A percentile compares a stretch with the other conserved stretches of the same genome.
Evolutionary conservation across 2,888 invertebrate species (phyloP).

Genomic region (Lutraria lutraria): DNA sequence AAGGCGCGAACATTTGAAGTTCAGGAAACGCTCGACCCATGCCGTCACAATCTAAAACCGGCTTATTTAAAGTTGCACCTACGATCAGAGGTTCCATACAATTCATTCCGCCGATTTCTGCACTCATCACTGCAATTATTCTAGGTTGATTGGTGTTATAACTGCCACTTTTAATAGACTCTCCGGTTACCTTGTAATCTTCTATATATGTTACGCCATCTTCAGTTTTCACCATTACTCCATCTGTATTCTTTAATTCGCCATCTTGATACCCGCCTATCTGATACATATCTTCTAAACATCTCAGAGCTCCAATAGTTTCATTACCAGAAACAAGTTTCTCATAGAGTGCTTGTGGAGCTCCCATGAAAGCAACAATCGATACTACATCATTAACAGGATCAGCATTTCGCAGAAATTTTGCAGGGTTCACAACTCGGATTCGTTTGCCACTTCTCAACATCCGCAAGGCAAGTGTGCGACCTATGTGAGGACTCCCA

Average conservation of each 20-base stretch:
- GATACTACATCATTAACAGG: slow-evolving; percentile 72
- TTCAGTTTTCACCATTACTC: slow-evolving; percentile 65
- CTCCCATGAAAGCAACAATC: slow-evolving; percentile 80
- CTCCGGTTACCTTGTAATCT: slow-evolving; percentile 63
- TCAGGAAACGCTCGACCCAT: slow-evolving; percentile 86
- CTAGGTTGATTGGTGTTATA: slow-evolving; percentile 41
- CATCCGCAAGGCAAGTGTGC: slow-evolving; percentile 71
- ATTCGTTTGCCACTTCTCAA: slow-evolving; percentile 78
- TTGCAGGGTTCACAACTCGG: slow-evolving; percentile 77
- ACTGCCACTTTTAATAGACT: background rate
- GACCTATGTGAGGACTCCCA: slow-evolving; percentile 81
- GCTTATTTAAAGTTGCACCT: slow-evolving; percentile 78
- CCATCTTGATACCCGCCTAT: slow-evolving; percentile 72
- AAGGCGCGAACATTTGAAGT: slow-evolving; percentile 80
- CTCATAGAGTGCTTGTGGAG: slow-evolving; percentile 80
- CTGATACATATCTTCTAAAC: slow-evolving; percentile 73
- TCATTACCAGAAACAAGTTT: slow-evolving; percentile 77
- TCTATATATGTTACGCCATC: slow-evolving; percentile 74
- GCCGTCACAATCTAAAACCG: slow-evolving; percentile 82
- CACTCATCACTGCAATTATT: slow-evolving; percentile 77
- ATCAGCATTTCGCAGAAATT: slow-evolving; percentile 66
- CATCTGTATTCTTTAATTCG: slow-evolving; percentile 60
- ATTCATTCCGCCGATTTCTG: slow-evolving; percentile 84
- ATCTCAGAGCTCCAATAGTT: slow-evolving; percentile 70
- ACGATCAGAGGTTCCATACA: slow-evolving; percentile 80